Conservation (phyloP, 2,797 vertebrate species). For the Mallotus villosus region DNA sequence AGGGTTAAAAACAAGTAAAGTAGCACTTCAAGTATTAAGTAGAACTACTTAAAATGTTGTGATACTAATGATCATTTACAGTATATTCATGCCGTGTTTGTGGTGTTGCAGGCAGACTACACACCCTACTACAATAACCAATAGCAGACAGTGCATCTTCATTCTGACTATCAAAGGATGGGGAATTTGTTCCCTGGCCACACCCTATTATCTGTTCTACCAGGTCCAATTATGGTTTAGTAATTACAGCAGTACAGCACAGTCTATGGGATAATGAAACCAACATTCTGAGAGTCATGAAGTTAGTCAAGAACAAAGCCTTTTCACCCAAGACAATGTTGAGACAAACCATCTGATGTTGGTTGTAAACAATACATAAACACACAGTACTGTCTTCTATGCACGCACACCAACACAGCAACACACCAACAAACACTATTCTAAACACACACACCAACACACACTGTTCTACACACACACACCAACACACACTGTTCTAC, state of each 20-base stretch:
- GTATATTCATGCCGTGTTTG: not conserved
- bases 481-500: slow-evolving; percentile 16
- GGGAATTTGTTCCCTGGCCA: not conserved
- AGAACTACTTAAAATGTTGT: not conserved
- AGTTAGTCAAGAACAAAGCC: slow-evolving; percentile 4
- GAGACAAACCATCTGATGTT: too few relatives aligned
- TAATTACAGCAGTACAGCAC: not conserved
- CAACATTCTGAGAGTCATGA: not conserved
- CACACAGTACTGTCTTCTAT: not conserved
- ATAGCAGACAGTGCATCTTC: not conserved
- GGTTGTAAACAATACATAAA: too few relatives aligned
- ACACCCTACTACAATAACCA: not conserved
- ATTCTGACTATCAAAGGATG: not conserved
- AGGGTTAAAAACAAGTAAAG: not conserved
- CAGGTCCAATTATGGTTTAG: not conserved
- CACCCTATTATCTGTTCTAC: not conserved
- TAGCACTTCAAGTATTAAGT: not conserved
- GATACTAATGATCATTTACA: not conserved
- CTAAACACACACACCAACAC: slow-evolving; percentile 1
- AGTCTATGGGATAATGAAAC: not conserved
- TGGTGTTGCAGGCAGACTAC: not conserved
- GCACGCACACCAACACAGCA: not conserved
- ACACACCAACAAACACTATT: slow-evolving; percentile 9
- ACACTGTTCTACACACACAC: slow-evolving; percentile 8
- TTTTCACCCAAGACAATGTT: not conserved